A percentile compares a stretch with the other conserved stretches of the same genome.
phyloP scores from a whole-genome alignment of 2,113 vertebrate genomes.

The Hippocampus guttulatus region DNA sequence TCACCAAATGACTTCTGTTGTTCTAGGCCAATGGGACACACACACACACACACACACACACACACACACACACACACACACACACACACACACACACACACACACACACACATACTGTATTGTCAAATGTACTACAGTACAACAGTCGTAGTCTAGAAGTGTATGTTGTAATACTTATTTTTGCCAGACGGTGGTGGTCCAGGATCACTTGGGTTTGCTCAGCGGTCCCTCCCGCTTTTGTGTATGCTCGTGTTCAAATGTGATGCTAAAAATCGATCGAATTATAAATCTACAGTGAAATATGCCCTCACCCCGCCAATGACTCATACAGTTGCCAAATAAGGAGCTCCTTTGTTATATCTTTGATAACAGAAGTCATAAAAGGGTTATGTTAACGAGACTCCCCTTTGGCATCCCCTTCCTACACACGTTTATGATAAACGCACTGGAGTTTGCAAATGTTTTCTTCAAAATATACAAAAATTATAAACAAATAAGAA shows the following conservation, averaged over 20 bases:
- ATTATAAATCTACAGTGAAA: background rate
- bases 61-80: no score
- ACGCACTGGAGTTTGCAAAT: no score
- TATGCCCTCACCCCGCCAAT: background rate
- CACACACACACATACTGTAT: background rate
- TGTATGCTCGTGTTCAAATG: background rate
- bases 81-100: background rate
- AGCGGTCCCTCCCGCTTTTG: background rate
- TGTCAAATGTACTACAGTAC: background rate
- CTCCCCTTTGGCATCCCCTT: no score
- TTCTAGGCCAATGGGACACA: background rate
- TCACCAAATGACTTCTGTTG: slow-evolving; percentile 2
- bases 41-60: no score
- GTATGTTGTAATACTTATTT: slow-evolving; percentile 43
- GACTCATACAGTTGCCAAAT: background rate
- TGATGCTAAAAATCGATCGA: background rate
- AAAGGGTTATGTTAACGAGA: background rate
- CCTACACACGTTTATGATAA: no score
- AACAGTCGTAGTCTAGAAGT: background rate
- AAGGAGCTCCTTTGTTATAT: background rate
- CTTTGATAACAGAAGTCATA: background rate
- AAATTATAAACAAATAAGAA: no score
- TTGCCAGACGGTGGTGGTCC: slow-evolving; percentile 62
- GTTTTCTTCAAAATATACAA: no score
- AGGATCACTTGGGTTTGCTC: slow-evolving; percentile 38